Conservation (phyloP, 53 echinoderm and acorn worm genomes). For the Echinarachnius parma region DNA sequence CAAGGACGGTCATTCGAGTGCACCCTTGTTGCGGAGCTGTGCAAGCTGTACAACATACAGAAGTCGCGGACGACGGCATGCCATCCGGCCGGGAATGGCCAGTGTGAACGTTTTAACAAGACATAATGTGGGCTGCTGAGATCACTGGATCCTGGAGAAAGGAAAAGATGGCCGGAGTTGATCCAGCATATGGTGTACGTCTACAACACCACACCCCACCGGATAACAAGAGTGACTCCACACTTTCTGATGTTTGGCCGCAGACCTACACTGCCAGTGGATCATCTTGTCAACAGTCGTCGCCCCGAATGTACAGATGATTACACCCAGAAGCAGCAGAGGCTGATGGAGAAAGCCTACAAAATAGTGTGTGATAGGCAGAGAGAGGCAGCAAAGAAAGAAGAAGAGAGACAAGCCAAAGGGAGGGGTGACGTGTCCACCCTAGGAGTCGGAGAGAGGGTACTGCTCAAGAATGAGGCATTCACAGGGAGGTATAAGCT, state of each 20-base stretch:
- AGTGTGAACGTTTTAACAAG: conserved; percentile 44
- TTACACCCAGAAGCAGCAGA: conserved; percentile 4
- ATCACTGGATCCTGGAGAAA: conserved; percentile 31
- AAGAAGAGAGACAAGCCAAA: conserved; percentile 2
- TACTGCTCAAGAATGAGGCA: background rate
- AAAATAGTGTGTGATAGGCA: conserved; percentile 2
- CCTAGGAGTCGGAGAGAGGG: conserved; percentile 9
- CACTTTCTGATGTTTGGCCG: conserved; percentile 50
- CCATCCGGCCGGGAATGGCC: no score
- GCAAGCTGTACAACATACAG: conserved; percentile 26
- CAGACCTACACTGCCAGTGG: conserved; percentile 37
- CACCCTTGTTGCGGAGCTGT: conserved; percentile 17
- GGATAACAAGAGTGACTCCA: conserved; percentile 40
- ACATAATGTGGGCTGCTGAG: conserved; percentile 32
- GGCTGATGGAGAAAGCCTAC: conserved; percentile 4
- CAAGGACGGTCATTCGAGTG: conserved; percentile 47
- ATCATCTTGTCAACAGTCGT: conserved; percentile 24
- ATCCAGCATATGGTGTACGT: conserved; percentile 40
- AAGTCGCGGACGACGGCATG: conserved; percentile 42
- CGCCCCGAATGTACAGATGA: conserved; percentile 26
- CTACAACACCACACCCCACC: conserved; percentile 53
- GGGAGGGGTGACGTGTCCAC: no score
- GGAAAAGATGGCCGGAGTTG: conserved; percentile 44
- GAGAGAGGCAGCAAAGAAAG: conserved; percentile 1
- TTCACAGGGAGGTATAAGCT: conserved; percentile 28